These are phyloP conservation scores for Petromus typicus DNA, from an alignment of 2,113 vertebrate genomes.

Conservation along the genomic window DNA sequence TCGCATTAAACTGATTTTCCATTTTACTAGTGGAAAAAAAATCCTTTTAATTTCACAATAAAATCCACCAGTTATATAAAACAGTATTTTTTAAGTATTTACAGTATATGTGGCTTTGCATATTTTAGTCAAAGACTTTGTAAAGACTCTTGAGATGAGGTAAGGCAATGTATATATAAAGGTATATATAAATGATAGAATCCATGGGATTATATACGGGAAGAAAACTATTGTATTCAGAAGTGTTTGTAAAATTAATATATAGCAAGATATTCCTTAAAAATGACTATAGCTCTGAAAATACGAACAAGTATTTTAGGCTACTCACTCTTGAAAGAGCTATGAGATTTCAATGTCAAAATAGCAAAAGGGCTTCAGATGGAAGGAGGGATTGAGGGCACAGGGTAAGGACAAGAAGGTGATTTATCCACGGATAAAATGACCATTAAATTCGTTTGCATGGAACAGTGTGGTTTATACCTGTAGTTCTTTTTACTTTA, in stretches of 20 bases:
- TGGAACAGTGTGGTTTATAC: not conserved
- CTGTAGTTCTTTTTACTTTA: slow-evolving; percentile 25
- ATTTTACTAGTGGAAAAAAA: not conserved
- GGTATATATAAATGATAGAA: not conserved
- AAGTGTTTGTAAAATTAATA: slow-evolving; percentile 45
- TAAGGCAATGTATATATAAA: slow-evolving; percentile 24
- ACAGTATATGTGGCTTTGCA: not conserved
- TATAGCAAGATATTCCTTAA: not conserved
- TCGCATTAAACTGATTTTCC: not conserved
- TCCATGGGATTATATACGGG: not conserved
- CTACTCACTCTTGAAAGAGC: not conserved
- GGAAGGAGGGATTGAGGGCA: not conserved
- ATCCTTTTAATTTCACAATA: not conserved
- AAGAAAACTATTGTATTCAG: slow-evolving; percentile 18
- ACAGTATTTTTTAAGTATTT: not conserved
- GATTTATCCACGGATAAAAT: not conserved
- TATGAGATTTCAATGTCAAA: not conserved
- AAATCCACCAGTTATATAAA: not conserved
- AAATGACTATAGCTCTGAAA: slow-evolving; percentile 19
- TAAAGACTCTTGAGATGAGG: not conserved
- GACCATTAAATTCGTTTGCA: not conserved
- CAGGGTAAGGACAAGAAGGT: not conserved
- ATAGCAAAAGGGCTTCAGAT: not conserved
- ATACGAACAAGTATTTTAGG: not conserved
- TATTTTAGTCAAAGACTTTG: not conserved